Conservation (phyloP, 2,888 invertebrate species). For the Cyrtodaria siliqua region DNA sequence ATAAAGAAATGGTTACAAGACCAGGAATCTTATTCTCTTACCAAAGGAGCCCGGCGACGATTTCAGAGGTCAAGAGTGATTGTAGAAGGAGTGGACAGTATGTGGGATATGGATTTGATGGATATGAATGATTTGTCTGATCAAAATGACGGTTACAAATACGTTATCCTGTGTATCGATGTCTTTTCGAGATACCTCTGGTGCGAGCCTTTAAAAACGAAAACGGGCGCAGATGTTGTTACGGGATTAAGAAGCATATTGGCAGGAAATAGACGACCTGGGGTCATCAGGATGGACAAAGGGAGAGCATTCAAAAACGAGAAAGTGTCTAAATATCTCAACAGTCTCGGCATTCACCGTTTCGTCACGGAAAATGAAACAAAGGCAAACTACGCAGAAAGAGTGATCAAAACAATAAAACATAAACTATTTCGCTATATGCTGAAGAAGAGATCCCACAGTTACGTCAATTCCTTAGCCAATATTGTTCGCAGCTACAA, state of each 20-base stretch:
- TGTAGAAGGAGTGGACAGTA: conserved; percentile 45
- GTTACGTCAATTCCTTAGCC: neutral
- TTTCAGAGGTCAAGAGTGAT: conserved; percentile 17
- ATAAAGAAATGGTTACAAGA: conserved; percentile 45
- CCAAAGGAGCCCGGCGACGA: conserved; percentile 26
- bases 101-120: conserved; percentile 45
- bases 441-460: conserved; percentile 6
- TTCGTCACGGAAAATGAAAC: conserved; percentile 23
- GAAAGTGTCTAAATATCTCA: conserved; percentile 12
- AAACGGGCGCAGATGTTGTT: conserved; percentile 23
- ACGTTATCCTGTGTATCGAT: conserved; percentile 32
- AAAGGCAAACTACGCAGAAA: conserved; percentile 35
- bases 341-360: conserved; percentile 15
- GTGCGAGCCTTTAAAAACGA: conserved; percentile 38
- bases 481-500: neutral
- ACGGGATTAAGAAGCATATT: conserved; percentile 31
- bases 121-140: conserved; percentile 28
- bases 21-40: conserved; percentile 46
- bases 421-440: conserved; percentile 18
- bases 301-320: conserved; percentile 30
- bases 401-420: conserved; percentile 21
- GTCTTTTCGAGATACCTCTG: conserved; percentile 31
- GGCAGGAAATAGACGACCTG: conserved; percentile 31
- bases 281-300: conserved; percentile 33
- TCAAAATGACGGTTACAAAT: conserved; percentile 32